Percentiles rank a stretch among this genome's conserved stretches.
phyloP scores from a whole-genome alignment of 2,113 vertebrate genomes.

The Peucedramus taeniatus region DNA sequence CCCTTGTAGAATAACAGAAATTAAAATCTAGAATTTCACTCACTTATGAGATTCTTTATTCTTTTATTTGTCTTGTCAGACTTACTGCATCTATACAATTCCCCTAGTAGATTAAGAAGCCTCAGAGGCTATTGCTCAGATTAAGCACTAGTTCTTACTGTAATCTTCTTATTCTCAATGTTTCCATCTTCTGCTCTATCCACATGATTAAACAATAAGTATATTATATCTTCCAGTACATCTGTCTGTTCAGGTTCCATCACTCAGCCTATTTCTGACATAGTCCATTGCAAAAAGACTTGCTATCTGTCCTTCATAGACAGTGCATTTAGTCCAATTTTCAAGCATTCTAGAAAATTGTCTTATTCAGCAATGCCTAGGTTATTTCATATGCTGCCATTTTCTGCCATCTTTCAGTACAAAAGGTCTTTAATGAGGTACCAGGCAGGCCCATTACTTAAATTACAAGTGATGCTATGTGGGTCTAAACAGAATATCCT shows the following conservation, averaged over 20 bases:
- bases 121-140: constrained; percentile 30
- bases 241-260: constrained; percentile 15
- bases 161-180: constrained; percentile 53
- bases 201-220: constrained; percentile 64
- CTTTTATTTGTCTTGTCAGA: constrained; percentile 50
- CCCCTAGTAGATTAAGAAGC: constrained; percentile 39
- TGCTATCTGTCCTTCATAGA: neutral
- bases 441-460: neutral
- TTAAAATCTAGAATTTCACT: constrained; percentile 15
- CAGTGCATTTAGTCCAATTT: neutral
- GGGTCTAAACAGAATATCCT: neutral
- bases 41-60: neutral
- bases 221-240: constrained; percentile 49
- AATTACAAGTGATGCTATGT: neutral
- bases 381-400: neutral
- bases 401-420: neutral
- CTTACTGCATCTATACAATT: constrained; percentile 37
- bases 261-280: constrained; percentile 37
- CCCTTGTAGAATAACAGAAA: constrained; percentile 6
- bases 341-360: constrained; percentile 1
- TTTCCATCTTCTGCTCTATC: constrained; percentile 36
- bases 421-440: neutral
- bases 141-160: constrained; percentile 33
- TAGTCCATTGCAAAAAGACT: neutral
- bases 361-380: neutral